Base-by-base conservation (phyloP, 2,888 invertebrate species). In the Perizoma flavofasciatum region DNA sequence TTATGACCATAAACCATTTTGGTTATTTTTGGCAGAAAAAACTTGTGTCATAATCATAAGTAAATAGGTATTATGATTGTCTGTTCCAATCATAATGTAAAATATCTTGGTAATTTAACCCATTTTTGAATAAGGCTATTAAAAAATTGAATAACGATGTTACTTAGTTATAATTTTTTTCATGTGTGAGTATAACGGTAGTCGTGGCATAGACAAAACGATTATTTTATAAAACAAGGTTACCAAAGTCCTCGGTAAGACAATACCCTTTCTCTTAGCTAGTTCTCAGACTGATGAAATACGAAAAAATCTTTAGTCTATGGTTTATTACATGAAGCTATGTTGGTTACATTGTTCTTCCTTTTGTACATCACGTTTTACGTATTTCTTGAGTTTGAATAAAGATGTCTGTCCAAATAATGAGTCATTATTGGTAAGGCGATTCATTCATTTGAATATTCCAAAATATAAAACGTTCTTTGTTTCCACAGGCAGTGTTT, bases 401-500 rank as follows among this genome's bases (percentile, higher is more conserved):
- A 72, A 75, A 77, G 78, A 77, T 79, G 61, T 56, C 40, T 76
- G 55, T 57, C 33, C 49, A 54, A 62, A 62, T 66, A 64, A 78
- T 83, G 78, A 83, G 63, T 82, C 78, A 83, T 81, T 74, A 81
- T 66, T 61, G 33, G 49, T 74, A 77, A 79, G 75, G 80, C 69
- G 81, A 82, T 82, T 78, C 74, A 72, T 75, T 79, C 78, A 79
- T 79, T 76, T 72, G 74, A 68, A 69, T 55, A 65, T 47, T 35
- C 50, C 59, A 67, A 77, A 76, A 83, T 79, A 75, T 82, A 81
- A 81, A 78, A 76, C 68, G 68, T 78, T 73, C 77, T 85, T 86
- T 89, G 84, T 78, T 61, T 77, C 72, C 77, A 64, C 84, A 85
- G 85, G 81, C 79, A 73, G 77, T 74, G 73, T 76, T 73, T 73